Evolutionary conservation across 2,797 vertebrate species (phyloP).

Genomic region (Crenichthys baileyi): DNA sequence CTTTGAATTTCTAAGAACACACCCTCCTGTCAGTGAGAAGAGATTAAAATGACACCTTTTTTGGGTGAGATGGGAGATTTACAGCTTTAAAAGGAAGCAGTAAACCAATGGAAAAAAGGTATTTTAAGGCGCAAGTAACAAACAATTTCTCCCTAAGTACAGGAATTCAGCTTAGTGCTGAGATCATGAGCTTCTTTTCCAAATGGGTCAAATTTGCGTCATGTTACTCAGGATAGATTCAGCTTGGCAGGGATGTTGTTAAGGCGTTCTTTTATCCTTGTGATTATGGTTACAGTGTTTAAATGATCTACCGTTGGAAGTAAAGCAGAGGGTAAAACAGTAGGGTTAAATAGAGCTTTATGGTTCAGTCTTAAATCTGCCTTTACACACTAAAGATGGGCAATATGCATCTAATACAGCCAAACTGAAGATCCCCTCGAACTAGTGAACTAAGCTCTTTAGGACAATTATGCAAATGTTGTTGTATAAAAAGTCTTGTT

Average conservation of each 20-base stretch:
- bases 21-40: slow-evolving; percentile 6
- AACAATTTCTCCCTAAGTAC: background rate
- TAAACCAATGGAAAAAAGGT: background rate
- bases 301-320: background rate
- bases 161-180: background rate
- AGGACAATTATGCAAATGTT: background rate
- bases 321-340: background rate
- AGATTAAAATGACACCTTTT: slow-evolving; percentile 45
- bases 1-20: slow-evolving; percentile 32
- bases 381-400: background rate
- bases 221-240: background rate
- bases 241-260: background rate
- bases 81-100: slow-evolving; percentile 17
- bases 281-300: background rate
- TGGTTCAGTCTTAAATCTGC: background rate
- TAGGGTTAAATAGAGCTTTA: background rate
- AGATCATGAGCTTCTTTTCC: background rate
- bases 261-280: background rate
- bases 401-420: background rate
- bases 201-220: background rate
- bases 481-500: background rate
- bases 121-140: background rate
- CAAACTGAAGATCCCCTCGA: background rate
- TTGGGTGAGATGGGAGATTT: slow-evolving; percentile 50
- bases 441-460: background rate